phyloP scores from a whole-genome alignment of 1,140 invertebrate species.

The Triops cancriformis region DNA sequence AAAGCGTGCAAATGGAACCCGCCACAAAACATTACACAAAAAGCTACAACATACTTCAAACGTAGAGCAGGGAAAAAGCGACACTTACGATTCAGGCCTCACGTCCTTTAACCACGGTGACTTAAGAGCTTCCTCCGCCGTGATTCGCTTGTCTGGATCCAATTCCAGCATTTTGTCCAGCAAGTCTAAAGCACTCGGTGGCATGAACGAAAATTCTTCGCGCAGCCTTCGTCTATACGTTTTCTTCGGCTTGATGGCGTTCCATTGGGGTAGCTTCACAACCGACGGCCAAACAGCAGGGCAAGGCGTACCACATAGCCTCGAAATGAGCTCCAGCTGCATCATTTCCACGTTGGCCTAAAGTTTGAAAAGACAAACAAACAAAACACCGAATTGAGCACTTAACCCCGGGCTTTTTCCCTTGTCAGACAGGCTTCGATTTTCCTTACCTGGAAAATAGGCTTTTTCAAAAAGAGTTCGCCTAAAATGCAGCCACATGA shows the following conservation, averaged over 20 bases:
- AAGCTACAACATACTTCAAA: constrained; percentile 24
- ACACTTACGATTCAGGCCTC: constrained; percentile 72
- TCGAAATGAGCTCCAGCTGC: constrained; percentile 90
- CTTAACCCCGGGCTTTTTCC: background rate
- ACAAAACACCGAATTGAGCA: background rate
- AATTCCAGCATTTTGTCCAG: constrained; percentile 94
- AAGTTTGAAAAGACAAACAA: background rate
- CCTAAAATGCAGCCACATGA: constrained; percentile 98
- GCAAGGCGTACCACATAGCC: constrained; percentile 88
- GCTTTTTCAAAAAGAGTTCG: constrained; percentile 92
- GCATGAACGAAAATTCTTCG: constrained; percentile 91
- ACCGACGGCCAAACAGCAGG: constrained; percentile 98
- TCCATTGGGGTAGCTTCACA: constrained; percentile 85
- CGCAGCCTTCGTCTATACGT: constrained; percentile 74
- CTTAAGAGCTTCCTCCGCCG: constrained; percentile 87
- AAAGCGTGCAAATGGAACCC: constrained; percentile 14
- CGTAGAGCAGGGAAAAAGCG: constrained; percentile 15
- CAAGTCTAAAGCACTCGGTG: constrained; percentile 75
- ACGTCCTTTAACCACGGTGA: constrained; percentile 90
- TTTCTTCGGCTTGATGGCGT: constrained; percentile 85
- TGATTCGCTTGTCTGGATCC: constrained; percentile 87
- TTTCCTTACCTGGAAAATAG: constrained; percentile 74
- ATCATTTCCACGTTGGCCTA: constrained; percentile 85
- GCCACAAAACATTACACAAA: constrained; percentile 21
- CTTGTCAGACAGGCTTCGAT: constrained; percentile 15